These are phyloP conservation scores for Naso thynnoides DNA, from an alignment of 2,797 vertebrate species.

Conservation along the genomic window DNA sequence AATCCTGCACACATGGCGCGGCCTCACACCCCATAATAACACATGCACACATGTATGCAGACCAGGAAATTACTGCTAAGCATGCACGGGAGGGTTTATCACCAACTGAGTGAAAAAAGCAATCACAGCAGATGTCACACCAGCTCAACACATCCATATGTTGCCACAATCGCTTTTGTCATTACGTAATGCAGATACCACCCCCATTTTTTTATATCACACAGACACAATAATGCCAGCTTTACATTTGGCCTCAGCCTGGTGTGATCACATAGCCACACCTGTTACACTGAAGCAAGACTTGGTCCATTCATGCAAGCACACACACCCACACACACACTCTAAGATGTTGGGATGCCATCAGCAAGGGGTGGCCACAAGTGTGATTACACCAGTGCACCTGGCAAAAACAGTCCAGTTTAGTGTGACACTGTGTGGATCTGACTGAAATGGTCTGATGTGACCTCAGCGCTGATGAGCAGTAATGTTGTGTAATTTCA, in stretches of 20 bases:
- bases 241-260: constrained; percentile 45
- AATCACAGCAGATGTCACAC: constrained; percentile 79
- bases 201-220: constrained; percentile 1
- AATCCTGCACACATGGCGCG: constrained; percentile 69
- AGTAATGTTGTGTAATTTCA: neutral
- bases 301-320: constrained; percentile 47
- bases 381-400: constrained; percentile 27
- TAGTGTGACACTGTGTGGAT: neutral
- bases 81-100: constrained; percentile 40
- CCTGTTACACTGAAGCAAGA: constrained; percentile 62
- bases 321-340: constrained; percentile 17
- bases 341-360: constrained; percentile 20
- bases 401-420: constrained; percentile 15
- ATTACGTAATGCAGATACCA: constrained; percentile 40
- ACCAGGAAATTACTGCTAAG: constrained; percentile 61
- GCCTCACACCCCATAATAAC: constrained; percentile 54
- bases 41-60: constrained; percentile 52
- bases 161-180: constrained; percentile 62
- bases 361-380: constrained; percentile 9
- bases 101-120: constrained; percentile 62
- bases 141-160: constrained; percentile 63
- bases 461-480: constrained; percentile 2
- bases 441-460: constrained; percentile 1
- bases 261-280: constrained; percentile 62
- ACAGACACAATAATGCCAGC: constrained; percentile 46